A percentile compares a stretch with the other conserved stretches of the same genome.
phyloP scores from a whole-genome alignment of 2,888 invertebrate species.

The Luperina testacea region DNA sequence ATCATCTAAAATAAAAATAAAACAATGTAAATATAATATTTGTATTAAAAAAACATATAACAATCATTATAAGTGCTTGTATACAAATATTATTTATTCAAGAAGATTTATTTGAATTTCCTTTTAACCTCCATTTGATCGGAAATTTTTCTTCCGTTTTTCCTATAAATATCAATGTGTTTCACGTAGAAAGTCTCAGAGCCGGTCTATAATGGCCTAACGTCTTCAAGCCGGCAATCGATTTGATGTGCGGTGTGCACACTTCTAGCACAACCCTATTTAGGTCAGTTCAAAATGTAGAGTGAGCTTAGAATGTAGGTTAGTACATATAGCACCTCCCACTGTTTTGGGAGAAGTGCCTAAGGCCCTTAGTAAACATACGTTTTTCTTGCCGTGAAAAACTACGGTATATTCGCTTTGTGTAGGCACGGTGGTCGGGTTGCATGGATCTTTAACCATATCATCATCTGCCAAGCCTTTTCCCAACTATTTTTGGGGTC shows the following conservation, averaged over 20 bases:
- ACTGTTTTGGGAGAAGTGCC: too few species aligned
- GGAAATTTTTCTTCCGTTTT: neutral
- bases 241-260: constrained; percentile 24
- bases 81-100: neutral
- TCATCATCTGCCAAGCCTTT: neutral
- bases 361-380: too few species aligned
- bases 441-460: neutral
- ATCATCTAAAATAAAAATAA: neutral
- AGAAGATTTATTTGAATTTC: neutral
- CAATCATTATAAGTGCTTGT: neutral
- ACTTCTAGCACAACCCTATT: constrained; percentile 30
- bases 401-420: too few species aligned
- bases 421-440: too few species aligned
- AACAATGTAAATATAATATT: too few species aligned
- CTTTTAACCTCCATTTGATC: neutral
- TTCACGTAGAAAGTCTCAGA: neutral
- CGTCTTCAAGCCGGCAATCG: constrained; percentile 33
- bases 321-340: neutral
- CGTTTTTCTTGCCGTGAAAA: too few species aligned
- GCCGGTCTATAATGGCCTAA: constrained; percentile 1
- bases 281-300: constrained; percentile 29
- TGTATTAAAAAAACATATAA: neutral
- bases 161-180: neutral
- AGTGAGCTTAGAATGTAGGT: neutral
- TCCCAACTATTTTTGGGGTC: neutral